phyloP scores from a whole-genome alignment of 2,113 vertebrate species.

The Myotis davidii region DNA sequence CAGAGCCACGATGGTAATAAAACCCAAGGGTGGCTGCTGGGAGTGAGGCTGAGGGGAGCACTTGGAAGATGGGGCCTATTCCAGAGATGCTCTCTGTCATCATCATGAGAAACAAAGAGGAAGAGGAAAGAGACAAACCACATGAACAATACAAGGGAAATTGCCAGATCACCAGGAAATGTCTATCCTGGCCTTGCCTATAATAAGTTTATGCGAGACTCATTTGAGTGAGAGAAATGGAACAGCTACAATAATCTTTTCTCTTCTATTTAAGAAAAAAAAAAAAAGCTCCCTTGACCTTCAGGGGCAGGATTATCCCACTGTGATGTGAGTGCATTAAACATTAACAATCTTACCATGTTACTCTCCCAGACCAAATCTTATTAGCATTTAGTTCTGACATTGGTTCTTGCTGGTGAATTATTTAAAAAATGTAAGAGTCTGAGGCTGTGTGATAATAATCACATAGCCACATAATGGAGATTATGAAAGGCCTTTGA shows the following conservation, averaged over 20 bases:
- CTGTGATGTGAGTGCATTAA: slow-evolving; percentile 53
- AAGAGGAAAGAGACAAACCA: not conserved
- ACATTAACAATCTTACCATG: slow-evolving; percentile 58
- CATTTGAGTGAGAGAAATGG: slow-evolving; percentile 23
- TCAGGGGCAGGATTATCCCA: slow-evolving; percentile 38
- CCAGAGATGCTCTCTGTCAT: slow-evolving; percentile 26
- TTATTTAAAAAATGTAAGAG: slow-evolving; percentile 63
- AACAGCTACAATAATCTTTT: slow-evolving; percentile 18
- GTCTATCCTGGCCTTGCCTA: not conserved
- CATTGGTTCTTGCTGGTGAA: slow-evolving; percentile 55
- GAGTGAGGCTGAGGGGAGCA: not conserved
- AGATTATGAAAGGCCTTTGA: slow-evolving; percentile 67
- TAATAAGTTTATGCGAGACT: slow-evolving; percentile 37
- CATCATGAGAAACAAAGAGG: slow-evolving; percentile 22
- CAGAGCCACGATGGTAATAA: not conserved
- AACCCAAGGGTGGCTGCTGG: not conserved
- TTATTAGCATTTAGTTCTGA: slow-evolving; percentile 71
- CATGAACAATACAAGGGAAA: not conserved
- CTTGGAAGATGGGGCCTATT: not conserved
- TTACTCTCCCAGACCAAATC: slow-evolving; percentile 56
- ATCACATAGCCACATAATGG: slow-evolving; percentile 49
- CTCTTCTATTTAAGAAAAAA: not conserved
- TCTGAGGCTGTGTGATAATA: slow-evolving; percentile 73
- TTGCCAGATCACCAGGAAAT: slow-evolving; percentile 38
- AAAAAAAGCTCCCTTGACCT: not conserved